Base-by-base conservation (phyloP, 2,797 vertebrate genomes). In the Brachymystax lenok region DNA sequence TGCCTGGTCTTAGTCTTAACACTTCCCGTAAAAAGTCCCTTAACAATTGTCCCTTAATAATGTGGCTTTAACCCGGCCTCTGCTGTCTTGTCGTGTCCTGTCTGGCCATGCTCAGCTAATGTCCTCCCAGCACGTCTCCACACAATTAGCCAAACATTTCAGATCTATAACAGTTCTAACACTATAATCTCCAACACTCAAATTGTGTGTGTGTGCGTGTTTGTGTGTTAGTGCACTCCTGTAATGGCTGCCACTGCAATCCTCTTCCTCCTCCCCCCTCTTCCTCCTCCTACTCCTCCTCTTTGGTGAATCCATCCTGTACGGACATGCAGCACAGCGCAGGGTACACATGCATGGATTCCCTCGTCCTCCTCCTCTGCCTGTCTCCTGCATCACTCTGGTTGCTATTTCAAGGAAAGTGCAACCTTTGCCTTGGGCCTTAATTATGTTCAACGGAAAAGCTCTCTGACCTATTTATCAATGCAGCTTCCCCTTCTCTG, bases 381-480 rank as follows among this genome's bases (percentile, higher is more conserved):
- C 83, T 89, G 86, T 87, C 83, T 89, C 84, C 86, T 90, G 87
- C 87, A 88, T 86, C 83, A 85, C 86, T 92, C 89, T 84, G 90
- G 87, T 79, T 76, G 84, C 93, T 93, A 90, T 94, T 94, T 93
- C 90, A 92, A 93, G 92, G 90, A 94, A 94, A 94, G 93, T 94
- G 92, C 92, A 94, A 93, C 92, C 92, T 94, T 93, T 94, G 93
- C 94, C 93, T 93, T 93, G 89, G 94, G 94, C 93, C 91, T 95
- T 95, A 95, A 95, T 95, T 95, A 94, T 94, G 93, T 94, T 93
- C 92, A 95, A 94, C 95, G 94, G 90, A 91, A 93, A 93, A 93
- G 90, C 91, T 93, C 92, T 93, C 92, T 95, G 94, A 95, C 94
- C 94, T 95, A 95, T 95, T 94, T 95, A 94, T 94, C 92, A 94